Evolutionary conservation across 2,888 invertebrate genomes (phyloP).

Genomic region (Criorhina ranunculi): DNA sequence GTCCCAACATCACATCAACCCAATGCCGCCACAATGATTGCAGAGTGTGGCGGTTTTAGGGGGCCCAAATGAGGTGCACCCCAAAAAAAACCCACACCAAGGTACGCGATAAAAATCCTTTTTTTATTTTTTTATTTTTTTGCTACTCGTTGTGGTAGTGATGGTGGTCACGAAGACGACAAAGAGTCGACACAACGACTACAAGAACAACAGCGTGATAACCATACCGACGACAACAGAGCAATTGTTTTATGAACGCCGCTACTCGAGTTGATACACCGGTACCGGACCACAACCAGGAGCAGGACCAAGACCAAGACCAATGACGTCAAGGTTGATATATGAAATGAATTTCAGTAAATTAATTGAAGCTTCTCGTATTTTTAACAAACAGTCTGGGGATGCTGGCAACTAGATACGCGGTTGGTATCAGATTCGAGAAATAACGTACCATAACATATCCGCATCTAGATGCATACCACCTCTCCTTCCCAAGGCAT

Average conservation of each 20-base stretch:
- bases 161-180: constrained; percentile 52
- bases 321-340: constrained; percentile 66
- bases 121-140: neutral
- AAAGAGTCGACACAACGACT: constrained; percentile 16
- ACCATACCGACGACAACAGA: constrained; percentile 39
- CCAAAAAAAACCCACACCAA: constrained; percentile 45
- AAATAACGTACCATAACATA: constrained; percentile 66
- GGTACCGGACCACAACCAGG: neutral
- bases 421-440: constrained; percentile 61
- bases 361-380: constrained; percentile 75
- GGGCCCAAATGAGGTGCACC: constrained; percentile 43
- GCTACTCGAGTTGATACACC: constrained; percentile 1
- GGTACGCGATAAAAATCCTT: neutral
- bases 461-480: constrained; percentile 63
- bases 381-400: constrained; percentile 37
- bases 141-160: neutral
- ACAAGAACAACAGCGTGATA: constrained; percentile 46
- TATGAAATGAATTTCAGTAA: constrained; percentile 66
- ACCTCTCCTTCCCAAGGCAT: neutral
- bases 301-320: constrained; percentile 5
- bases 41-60: neutral
- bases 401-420: constrained; percentile 61
- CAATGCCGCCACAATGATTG: constrained; percentile 19
- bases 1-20: constrained; percentile 50
- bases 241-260: constrained; percentile 64